Base-by-base conservation (phyloP, 2,113 vertebrate species). In the Axis porcinus region DNA sequence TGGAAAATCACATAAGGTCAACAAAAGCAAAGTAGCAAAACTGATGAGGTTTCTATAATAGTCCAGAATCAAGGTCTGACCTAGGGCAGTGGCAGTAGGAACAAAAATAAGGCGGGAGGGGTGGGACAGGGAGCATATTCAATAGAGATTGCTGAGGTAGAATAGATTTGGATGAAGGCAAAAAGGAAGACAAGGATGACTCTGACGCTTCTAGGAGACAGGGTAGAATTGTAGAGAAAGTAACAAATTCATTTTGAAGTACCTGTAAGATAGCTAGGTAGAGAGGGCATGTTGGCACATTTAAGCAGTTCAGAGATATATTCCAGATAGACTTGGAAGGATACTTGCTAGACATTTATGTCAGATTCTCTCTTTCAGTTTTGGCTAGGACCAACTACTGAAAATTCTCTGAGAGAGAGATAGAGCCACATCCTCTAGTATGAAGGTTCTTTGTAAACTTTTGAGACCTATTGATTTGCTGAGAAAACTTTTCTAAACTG, bases 301-400 rank as follows among this genome's bases (percentile, higher is more conserved):
- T 88, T 95, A 60, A 62, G 94, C 85, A 86, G 30, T 62, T 95
- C 81, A 86, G 64, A 95, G 91, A 70, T 91, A 87, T 79, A 85
- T 91, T 67, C 36, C 54, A 94, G 64, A 55, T 47, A 70, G 12
- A 54, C 7, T 58, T 87, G 45, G 15, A 7, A 87, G 25, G 25
- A 55, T 88, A 14, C 23, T 93, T 62, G 15, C 81, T 52, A 62
- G 33, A 78, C 4, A 78, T 95, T 76, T 50, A 43, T 82, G 17
- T 54, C 74, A 86, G 60, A 93, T 52, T 93, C 54, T 89, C 54
- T 57, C 36, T 64, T 93, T 95, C 19, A 84, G 13, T 60, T 90
- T 96, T 82, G 45, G 64, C 64, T 88, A 57, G 9, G 6, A 95
- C 52, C 43, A 58, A 45, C 28, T 40, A 79, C 23, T 86, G 54